Conservation (phyloP, 92 coral and sea anemone genomes). For the Porites cylindrica region DNA sequence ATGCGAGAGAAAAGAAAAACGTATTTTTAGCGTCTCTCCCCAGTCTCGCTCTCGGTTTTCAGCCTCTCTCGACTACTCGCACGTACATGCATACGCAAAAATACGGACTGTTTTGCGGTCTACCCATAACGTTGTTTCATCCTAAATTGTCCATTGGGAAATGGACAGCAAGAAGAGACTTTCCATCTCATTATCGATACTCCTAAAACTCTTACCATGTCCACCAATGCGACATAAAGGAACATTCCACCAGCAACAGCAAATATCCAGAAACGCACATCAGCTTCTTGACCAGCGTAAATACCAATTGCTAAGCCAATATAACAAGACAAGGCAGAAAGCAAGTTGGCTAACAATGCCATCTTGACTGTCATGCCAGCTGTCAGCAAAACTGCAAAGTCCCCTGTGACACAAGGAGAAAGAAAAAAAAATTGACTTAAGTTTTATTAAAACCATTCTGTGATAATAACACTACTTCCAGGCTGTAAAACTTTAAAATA, state of each 20-base stretch:
- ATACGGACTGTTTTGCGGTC: no score
- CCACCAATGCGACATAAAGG: constrained; percentile 92
- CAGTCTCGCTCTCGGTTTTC: no score
- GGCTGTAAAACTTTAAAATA: not conserved
- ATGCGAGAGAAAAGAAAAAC: no score
- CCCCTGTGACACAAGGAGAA: constrained; percentile 66
- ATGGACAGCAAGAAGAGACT: no score
- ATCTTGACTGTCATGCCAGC: constrained; percentile 93
- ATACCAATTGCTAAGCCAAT: constrained; percentile 88
- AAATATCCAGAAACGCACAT: constrained; percentile 93
- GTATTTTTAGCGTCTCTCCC: no score
- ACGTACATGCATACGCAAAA: no score
- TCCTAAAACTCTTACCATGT: constrained; percentile 72
- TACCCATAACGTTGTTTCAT: no score
- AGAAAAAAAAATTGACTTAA: not conserved
- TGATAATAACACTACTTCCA: not conserved
- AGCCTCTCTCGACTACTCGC: no score
- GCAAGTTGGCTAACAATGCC: constrained; percentile 90
- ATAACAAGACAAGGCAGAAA: constrained; percentile 95
- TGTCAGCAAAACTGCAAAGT: constrained; percentile 91
- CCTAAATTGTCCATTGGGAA: no score
- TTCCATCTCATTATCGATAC: no score
- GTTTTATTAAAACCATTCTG: no score
- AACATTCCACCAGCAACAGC: constrained; percentile 96
- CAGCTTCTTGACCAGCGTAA: constrained; percentile 75